These are phyloP conservation scores for Bos indicus DNA, from an alignment of 2,113 vertebrate species.

Conservation along the genomic window DNA sequence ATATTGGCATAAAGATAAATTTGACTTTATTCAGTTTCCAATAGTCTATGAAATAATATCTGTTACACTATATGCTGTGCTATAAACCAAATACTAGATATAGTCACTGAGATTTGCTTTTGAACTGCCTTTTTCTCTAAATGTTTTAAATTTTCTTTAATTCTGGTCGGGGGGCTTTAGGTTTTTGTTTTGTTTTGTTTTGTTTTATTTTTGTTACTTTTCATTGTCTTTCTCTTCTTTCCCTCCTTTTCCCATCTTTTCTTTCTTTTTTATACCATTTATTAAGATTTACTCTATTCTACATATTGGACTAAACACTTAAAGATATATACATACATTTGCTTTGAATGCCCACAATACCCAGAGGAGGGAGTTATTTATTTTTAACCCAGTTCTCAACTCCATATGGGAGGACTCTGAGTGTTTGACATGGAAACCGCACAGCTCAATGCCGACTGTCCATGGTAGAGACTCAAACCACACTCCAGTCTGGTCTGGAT, in stretches of 20 bases:
- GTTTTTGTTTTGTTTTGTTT: background rate
- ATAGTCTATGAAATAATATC: background rate
- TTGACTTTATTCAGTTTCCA: background rate
- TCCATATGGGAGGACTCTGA: background rate
- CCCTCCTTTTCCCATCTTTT: fast-evolving
- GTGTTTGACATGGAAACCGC: background rate
- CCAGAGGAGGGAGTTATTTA: background rate
- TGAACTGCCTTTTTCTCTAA: background rate
- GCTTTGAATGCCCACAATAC: background rate
- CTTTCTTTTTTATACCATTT: background rate
- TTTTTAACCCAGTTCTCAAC: background rate
- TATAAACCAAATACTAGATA: background rate
- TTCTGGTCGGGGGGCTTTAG: background rate
- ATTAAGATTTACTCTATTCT: background rate
- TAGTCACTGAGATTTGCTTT: background rate
- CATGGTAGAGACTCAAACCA: background rate
- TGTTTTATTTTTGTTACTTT: background rate
- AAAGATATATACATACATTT: background rate
- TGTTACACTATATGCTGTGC: background rate
- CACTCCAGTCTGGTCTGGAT: background rate
- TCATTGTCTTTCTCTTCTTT: background rate
- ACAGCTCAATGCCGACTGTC: background rate
- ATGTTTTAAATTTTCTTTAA: background rate
- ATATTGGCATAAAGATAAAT: background rate
- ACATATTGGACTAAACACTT: background rate